A percentile compares a stretch with the other conserved stretches of the same genome.
phyloP scores from a whole-genome alignment of 2,797 vertebrate genomes.

The Borostomias antarcticus region DNA sequence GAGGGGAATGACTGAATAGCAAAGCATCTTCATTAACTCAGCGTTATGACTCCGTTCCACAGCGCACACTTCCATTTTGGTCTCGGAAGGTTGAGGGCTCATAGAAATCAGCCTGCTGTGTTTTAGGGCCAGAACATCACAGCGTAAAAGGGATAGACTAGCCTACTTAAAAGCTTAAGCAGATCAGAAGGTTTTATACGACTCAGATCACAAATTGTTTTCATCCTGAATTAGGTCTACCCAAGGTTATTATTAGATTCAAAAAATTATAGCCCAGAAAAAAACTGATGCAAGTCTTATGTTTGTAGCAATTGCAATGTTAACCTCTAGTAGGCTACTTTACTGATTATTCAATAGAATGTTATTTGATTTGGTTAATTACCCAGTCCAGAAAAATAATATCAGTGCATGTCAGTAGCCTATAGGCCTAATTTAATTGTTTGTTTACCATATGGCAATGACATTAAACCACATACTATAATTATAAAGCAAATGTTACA shows the following conservation, averaged over 20 bases:
- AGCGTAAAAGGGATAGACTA: not conserved
- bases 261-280: not conserved
- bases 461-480: no score
- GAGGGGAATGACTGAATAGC: slow-evolving; percentile 73
- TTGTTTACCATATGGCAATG: no score
- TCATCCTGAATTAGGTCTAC: not conserved
- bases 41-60: slow-evolving; percentile 52
- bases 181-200: slow-evolving; percentile 1
- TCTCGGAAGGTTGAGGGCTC: slow-evolving; percentile 43
- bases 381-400: no score
- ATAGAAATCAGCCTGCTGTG: slow-evolving; percentile 29
- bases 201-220: not conserved
- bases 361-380: no score
- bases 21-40: slow-evolving; percentile 75
- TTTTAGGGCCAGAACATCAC: slow-evolving; percentile 4
- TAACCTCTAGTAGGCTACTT: no score
- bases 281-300: no score
- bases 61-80: slow-evolving; percentile 49
- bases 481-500: not conserved
- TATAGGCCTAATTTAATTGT: no score
- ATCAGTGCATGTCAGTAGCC: no score
- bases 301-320: not conserved
- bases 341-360: no score
- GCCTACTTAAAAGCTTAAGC: not conserved
- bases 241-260: not conserved